Evolutionary conservation across 1,140 invertebrate genomes (phyloP).

Genomic region (Drosophila navojoa): DNA sequence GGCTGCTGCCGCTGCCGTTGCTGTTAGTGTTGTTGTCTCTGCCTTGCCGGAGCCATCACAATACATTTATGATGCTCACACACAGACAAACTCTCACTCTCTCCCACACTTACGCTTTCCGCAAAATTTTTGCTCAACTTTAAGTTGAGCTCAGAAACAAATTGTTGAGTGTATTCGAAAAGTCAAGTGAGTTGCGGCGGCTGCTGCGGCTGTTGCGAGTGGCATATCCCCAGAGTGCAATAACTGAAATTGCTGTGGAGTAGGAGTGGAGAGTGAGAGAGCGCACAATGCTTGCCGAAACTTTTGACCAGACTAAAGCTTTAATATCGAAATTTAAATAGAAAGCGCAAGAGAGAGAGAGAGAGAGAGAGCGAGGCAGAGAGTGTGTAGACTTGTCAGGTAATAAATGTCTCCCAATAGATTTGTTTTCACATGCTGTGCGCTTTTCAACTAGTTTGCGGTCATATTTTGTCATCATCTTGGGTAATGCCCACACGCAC

Average conservation of each 20-base stretch:
- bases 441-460: slow-evolving; percentile 4
- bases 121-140: slow-evolving; percentile 59
- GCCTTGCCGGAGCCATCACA: slow-evolving; percentile 17
- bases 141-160: slow-evolving; percentile 53
- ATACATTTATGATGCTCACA: slow-evolving; percentile 72
- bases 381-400: slow-evolving; percentile 34
- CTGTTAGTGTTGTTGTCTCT: slow-evolving; percentile 24
- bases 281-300: slow-evolving; percentile 1
- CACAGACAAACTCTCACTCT: not conserved
- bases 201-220: slow-evolving; percentile 35
- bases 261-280: not conserved
- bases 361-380: not conserved
- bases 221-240: slow-evolving; percentile 56
- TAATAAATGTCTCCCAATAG: slow-evolving; percentile 78
- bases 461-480: slow-evolving; percentile 35
- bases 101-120: not conserved
- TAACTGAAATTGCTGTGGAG: slow-evolving; percentile 64
- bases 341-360: slow-evolving; percentile 7
- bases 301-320: slow-evolving; percentile 55
- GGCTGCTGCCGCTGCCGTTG: not conserved
- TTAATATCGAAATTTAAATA: slow-evolving; percentile 67
- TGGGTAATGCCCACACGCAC: slow-evolving; percentile 22
- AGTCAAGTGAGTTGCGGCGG: slow-evolving; percentile 53
- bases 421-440: slow-evolving; percentile 36
- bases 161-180: slow-evolving; percentile 62